Base-by-base conservation (phyloP, 2,888 invertebrate genomes). In the Tetramorium bicarinatum region DNA sequence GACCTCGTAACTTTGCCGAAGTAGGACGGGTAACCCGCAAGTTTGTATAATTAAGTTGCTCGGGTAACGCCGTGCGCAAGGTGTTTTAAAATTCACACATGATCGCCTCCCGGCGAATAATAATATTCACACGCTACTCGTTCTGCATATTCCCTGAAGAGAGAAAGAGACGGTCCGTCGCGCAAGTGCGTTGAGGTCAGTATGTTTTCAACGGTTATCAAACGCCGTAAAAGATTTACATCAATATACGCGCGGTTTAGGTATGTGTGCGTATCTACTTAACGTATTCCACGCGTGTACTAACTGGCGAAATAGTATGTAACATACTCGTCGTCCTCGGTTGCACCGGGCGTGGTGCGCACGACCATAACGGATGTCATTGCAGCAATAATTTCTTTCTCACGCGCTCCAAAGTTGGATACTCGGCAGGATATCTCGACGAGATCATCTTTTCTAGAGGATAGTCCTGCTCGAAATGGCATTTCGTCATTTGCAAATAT, bases 321-420 rank as follows among this genome's bases (percentile, higher is more conserved):
- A 71, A 71, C 56, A 71, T 18, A 71, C 72, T 71, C 47, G 59
- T 34, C 69, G 69, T 47, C 47, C 79, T 79, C 59, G 59, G 34
- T 59, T 59, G 56, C 9, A 83, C 44, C 41, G 69, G 66, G 80
- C 62, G 52, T 72, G 77, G 67, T 54, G 54, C 21, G 29, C 56
- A 49, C 47, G 61, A 71, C 41, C 56, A 81, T 86, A 86, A 86
- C 81, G 56, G 77, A 80, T 77, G 81, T 86, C 79, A 86, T 82
- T 86, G 86, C 86, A 76, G 77, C 72, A 64, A 84, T 86, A 86
- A 87, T 82, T 84, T 75, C 82, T 84, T 86, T 86, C 86, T 86
- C 72, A 67, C 71, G 47, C 34, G 13, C 4, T 47, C 8, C 18
- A 44, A 44, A 52, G 38, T 13, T 52, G 49, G 15, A 49, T 38